Evolutionary conservation across 1,140 invertebrate species (phyloP), one percentile per base, ranked within the genome.

Genomic region (Drosophila obscura): DNA sequence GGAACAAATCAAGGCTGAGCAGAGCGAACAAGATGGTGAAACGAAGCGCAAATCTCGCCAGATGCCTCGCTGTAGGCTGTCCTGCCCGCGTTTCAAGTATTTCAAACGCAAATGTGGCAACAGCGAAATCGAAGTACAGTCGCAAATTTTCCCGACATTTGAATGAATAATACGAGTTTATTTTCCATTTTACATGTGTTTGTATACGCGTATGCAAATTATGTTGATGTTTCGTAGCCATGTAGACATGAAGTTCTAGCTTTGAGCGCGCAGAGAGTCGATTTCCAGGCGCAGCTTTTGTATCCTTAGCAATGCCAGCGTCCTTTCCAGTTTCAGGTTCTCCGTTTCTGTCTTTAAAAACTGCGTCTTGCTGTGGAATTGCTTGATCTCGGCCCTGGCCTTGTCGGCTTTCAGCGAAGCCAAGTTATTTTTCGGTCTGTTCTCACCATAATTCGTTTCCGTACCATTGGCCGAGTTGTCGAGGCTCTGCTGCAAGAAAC

Each of bases 211-310:
- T 19, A 24, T 24, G 4, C 22, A 11, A n/a, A 15, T 28, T 15
- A 56, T n/a, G 11, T 24, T 44, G 43, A 4, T 26, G 7, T 11
- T 39, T 11, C 15, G 6, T 39, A 4, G 7, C 9, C 8, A 52
- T 8, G 19, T 39, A 2, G 19, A 39, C 8, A 19, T 4, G 8
- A 45, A 11, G 16, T 57, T 6, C 13, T 26, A 57, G 41, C 15
- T 28, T 31, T 74, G 50, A 8, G 52, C 53, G 43, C 71, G 61
- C 8, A 75, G 44, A 1, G 43, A 48, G 22, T 75, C 61, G n/a
- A 75, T 75, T 66, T 75, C 71, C 15, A 75, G 6, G n/a, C 72
- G 26, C 13, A 75, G 26, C 16, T 75, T 75, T 22, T 75, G 71
- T 7, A 75, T 75, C 9, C 19, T 52, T 0, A 75, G 19, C 7